These are phyloP conservation scores for Sternarchorhynchus goeldii DNA, from an alignment of 2,797 vertebrate genomes.

Conservation along the genomic window DNA sequence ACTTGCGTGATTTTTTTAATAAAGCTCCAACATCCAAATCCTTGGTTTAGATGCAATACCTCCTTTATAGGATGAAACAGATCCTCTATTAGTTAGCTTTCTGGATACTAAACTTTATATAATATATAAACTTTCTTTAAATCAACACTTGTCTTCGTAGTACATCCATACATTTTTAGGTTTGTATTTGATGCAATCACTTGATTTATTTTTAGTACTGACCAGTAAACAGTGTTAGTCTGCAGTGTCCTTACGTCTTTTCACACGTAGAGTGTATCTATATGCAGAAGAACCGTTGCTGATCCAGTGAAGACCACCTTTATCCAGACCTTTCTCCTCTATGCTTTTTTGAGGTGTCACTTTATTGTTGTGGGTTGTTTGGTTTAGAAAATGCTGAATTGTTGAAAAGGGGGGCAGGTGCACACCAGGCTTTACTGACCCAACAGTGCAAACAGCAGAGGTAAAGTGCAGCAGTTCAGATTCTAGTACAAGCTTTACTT, in stretches of 20 bases:
- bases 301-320: slow-evolving; percentile 58
- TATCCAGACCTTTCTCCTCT: slow-evolving; percentile 62
- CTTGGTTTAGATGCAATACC: not conserved
- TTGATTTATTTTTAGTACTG: not conserved
- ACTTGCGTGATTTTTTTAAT: not conserved
- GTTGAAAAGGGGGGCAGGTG: slow-evolving; percentile 60
- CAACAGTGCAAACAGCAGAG: not conserved
- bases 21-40: not conserved
- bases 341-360: slow-evolving; percentile 59
- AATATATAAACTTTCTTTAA: no score
- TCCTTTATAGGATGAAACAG: not conserved
- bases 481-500: not conserved
- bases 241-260: not conserved
- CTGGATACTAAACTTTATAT: no score
- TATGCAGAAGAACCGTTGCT: slow-evolving; percentile 61
- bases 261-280: slow-evolving; percentile 56
- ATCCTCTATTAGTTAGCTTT: no score
- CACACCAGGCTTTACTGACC: not conserved
- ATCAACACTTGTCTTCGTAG: no score
- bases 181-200: no score
- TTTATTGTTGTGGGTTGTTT: slow-evolving; percentile 64
- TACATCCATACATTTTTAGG: no score
- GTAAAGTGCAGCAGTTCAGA: not conserved
- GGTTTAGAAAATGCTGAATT: slow-evolving; percentile 76
- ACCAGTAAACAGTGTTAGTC: not conserved